A percentile compares a stretch with the other conserved stretches of the same genome.
Evolutionary conservation across 2,113 vertebrate species (phyloP).

Genomic region (Colinus virginianus): DNA sequence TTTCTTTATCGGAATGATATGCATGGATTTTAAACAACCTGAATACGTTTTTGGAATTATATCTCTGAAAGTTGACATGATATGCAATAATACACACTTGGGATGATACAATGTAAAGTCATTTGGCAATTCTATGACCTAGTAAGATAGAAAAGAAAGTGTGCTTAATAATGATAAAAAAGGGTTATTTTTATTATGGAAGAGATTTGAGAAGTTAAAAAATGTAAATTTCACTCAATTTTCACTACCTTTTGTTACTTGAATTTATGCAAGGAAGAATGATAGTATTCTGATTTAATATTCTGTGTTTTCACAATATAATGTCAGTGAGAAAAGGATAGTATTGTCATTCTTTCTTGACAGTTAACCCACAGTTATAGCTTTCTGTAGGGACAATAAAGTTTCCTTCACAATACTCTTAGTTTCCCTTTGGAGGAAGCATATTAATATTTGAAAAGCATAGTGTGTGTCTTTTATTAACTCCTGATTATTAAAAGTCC

Average conservation of each 20-base stretch:
- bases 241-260: slow-evolving; percentile 8
- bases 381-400: slow-evolving; percentile 42
- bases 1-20: slow-evolving; percentile 53
- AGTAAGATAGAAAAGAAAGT: slow-evolving; percentile 21
- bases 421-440: neutral
- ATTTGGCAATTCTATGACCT: slow-evolving; percentile 11
- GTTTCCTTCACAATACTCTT: neutral
- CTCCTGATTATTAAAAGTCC: neutral
- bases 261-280: slow-evolving; percentile 39
- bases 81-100: slow-evolving; percentile 33
- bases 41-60: slow-evolving; percentile 49
- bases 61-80: slow-evolving; percentile 36
- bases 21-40: slow-evolving; percentile 46
- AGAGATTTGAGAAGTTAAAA: slow-evolving; percentile 44
- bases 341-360: slow-evolving; percentile 57
- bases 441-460: neutral
- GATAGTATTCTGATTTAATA: slow-evolving; percentile 58
- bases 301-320: slow-evolving; percentile 64
- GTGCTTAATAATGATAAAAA: neutral
- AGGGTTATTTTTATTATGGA: slow-evolving; percentile 22
- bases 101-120: slow-evolving; percentile 18
- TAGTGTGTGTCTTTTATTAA: neutral
- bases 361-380: slow-evolving; percentile 53
- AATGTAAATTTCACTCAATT: slow-evolving; percentile 43
- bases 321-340: slow-evolving; percentile 50